Evolutionary conservation across 2,888 invertebrate genomes (phyloP).

Genomic region (Caradrina kadenii): DNA sequence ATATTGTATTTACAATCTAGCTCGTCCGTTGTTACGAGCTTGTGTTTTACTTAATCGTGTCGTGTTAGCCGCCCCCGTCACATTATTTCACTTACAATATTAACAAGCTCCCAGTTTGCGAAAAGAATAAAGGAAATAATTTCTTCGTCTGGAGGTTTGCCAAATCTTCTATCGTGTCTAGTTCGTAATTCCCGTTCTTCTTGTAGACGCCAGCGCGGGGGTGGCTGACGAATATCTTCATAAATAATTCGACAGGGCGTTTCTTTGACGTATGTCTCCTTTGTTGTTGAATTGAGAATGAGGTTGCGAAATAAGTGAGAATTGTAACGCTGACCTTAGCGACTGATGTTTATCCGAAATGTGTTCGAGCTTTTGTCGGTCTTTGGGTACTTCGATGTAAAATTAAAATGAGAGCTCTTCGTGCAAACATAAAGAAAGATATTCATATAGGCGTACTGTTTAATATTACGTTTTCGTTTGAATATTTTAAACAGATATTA

Average conservation of each 20-base stretch:
- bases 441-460: not conserved
- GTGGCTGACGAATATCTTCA: conserved; percentile 70
- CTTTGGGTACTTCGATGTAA: not conserved
- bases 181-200: conserved; percentile 38
- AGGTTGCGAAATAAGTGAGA: not conserved
- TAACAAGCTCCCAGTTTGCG: conserved; percentile 1
- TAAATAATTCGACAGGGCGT: conserved; percentile 73
- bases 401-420: conserved; percentile 1
- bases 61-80: not conserved
- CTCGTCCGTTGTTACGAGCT: not conserved
- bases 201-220: conserved; percentile 60
- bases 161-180: conserved; percentile 58
- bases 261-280: conserved; percentile 59
- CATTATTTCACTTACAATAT: not conserved
- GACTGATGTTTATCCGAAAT: conserved; percentile 94
- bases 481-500: not conserved
- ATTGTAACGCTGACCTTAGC: conserved; percentile 69
- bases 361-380: conserved; percentile 93
- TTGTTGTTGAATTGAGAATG: conserved; percentile 37
- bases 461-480: not conserved
- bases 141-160: conserved; percentile 71
- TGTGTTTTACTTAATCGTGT: not conserved
- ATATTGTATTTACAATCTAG: not conserved
- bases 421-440: not conserved
- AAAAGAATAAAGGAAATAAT: conserved; percentile 67